Base-by-base conservation (phyloP, 2,888 invertebrate species). In the Poecilus cupreus region DNA sequence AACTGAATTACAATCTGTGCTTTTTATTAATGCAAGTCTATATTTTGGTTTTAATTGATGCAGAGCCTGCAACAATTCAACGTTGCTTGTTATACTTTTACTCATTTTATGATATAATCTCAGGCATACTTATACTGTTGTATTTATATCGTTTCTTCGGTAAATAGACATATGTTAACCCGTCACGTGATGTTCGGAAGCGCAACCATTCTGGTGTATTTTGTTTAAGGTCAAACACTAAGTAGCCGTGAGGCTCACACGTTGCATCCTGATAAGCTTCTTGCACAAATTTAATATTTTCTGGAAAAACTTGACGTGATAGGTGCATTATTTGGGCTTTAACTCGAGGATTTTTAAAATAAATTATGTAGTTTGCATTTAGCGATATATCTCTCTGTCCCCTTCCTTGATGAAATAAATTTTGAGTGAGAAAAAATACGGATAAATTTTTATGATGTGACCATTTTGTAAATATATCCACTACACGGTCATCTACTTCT, bases 291-390 rank as follows among this genome's bases (percentile, higher is more conserved):
- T 78, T 78, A 1, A 76, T 68, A 60, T 83, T 83, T 26, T 84
- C 80, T 2, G 84, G 84, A 46, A n/a, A 82, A 8, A 84, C 78
- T 76, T 84, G 83, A 13, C 84, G 43, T 1, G 83, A 81, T 8
- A 84, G 57, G 60, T 81, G 76, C 8, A 51, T 49, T 13, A 84
- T 82, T 80, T 84, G 84, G 6, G 54, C 81, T 49, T 81, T 84
- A 80, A 84, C 83, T 5, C 83, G 32, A 24, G 83, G 83, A 81
- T 84, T 85, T 76, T 84, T 84, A 74, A 84, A 85, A 32, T 80
- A 84, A 20, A 84, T 77, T 10, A 84, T 83, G 20, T 85, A 85
- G 81, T 84, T 83, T 6, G 84, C 82, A 68, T 84, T 84, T 39
- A 85, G 72, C 3, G 83, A 84, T 39, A 84, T 83, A 76, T 84